Evolutionary conservation across 2,113 vertebrate species (phyloP).

Genomic region (Odocoileus hemionus): DNA sequence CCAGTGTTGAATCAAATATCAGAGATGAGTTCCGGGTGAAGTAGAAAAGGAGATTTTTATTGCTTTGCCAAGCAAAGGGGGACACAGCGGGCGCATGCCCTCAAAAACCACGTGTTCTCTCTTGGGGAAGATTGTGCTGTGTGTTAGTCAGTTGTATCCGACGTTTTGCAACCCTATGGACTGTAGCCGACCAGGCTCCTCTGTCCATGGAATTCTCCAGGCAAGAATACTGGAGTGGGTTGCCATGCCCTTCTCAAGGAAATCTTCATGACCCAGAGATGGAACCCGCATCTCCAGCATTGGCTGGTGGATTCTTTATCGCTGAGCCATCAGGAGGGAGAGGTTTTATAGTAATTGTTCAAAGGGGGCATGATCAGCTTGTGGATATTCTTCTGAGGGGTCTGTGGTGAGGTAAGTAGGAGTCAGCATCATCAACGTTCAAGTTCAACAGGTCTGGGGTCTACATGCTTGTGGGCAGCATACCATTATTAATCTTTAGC

Average conservation of each 20-base stretch:
- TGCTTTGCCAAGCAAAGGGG: neutral
- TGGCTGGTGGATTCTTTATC: neutral
- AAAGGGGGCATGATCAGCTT: neutral
- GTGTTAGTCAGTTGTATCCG: neutral
- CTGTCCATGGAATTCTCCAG: neutral
- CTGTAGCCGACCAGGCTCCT: neutral
- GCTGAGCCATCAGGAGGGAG: neutral
- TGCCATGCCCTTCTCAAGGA: neutral
- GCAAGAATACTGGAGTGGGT: neutral
- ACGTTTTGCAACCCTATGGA: neutral
- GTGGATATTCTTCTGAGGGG: neutral
- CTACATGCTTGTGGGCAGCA: neutral
- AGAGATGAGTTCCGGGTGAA: neutral
- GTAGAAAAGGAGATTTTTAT: neutral
- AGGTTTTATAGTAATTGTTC: neutral
- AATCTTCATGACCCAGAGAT: neutral
- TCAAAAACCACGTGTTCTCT: neutral
- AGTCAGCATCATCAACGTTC: neutral
- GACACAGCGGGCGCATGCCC: fast-evolving
- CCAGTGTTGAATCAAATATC: neutral
- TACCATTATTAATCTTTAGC: neutral
- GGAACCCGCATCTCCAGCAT: neutral
- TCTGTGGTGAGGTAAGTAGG: neutral
- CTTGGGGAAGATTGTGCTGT: neutral
- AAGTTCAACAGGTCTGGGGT: neutral